phyloP scores from a whole-genome alignment of 2,797 vertebrate species.

The Lagodon rhomboides region DNA sequence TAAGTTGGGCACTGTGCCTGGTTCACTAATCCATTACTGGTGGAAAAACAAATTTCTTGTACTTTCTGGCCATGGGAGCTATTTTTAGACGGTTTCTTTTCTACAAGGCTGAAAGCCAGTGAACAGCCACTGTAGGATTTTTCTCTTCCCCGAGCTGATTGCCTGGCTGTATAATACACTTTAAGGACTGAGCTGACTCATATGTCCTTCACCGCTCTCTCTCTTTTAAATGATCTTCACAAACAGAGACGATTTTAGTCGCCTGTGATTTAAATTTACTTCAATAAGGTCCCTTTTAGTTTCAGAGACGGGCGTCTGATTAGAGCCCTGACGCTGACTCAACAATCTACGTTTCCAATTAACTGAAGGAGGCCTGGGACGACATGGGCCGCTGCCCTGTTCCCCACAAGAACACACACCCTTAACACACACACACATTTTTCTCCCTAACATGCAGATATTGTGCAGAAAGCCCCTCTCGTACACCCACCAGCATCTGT shows the following conservation, averaged over 20 bases:
- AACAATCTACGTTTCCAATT: conserved; percentile 77
- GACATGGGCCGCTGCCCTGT: conserved; percentile 80
- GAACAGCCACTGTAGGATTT: not conserved
- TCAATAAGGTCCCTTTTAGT: conserved; percentile 57
- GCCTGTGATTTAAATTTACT: conserved; percentile 63
- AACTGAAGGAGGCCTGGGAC: conserved; percentile 68
- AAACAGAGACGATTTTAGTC: conserved; percentile 53
- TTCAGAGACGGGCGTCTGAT: conserved; percentile 61
- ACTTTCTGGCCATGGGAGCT: conserved; percentile 9
- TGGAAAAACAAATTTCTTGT: conserved; percentile 24
- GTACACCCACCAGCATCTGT: conserved; percentile 38
- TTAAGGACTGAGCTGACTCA: conserved; percentile 21
- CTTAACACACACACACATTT: conserved; percentile 15
- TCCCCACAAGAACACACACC: conserved; percentile 40
- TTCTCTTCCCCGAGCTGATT: not conserved
- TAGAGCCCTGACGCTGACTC: conserved; percentile 73
- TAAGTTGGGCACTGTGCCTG: conserved; percentile 5
- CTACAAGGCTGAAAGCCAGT: not conserved
- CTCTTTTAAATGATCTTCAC: conserved; percentile 51
- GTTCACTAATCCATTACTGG: conserved; percentile 31
- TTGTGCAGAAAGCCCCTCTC: not conserved
- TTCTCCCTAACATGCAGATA: not conserved
- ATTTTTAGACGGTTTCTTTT: conserved; percentile 23
- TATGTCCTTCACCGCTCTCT: conserved; percentile 23
- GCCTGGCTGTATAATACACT: conserved; percentile 6